Conservation (phyloP, 2,888 invertebrate genomes). For the Xestoiulus laeticollis region DNA sequence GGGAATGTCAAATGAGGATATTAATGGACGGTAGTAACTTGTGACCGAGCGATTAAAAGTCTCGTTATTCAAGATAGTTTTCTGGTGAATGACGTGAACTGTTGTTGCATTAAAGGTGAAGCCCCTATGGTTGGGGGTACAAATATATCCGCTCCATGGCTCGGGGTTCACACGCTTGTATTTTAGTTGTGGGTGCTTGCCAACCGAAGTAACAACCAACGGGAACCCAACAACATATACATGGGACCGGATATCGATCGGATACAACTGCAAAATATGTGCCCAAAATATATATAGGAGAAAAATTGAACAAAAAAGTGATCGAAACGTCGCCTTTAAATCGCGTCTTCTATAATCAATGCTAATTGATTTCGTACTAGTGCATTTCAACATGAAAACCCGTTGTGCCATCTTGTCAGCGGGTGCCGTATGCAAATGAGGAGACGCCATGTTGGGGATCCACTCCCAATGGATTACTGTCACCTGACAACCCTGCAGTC, state of each 20-base stretch:
- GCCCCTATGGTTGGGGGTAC: conserved; percentile 34
- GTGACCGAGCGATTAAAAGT: conserved; percentile 52
- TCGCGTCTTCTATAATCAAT: background rate
- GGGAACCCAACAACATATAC: background rate
- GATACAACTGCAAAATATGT: background rate
- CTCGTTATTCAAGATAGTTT: conserved; percentile 53
- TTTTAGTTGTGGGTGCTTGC: conserved; percentile 8
- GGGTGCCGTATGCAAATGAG: conserved; percentile 35
- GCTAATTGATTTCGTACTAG: conserved; percentile 6
- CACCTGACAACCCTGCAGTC: background rate
- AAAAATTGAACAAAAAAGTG: too few species aligned
- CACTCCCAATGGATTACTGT: conserved; percentile 8
- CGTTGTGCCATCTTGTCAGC: conserved; percentile 31
- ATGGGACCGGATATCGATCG: conserved; percentile 40
- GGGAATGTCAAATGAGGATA: conserved; percentile 54
- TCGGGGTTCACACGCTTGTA: background rate
- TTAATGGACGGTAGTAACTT: conserved; percentile 53
- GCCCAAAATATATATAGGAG: background rate
- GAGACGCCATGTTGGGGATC: background rate
- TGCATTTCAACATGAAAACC: background rate
- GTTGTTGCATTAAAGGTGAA: conserved; percentile 50
- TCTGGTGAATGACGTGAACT: conserved; percentile 47
- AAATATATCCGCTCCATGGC: background rate
- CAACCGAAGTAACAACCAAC: background rate
- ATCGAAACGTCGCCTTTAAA: background rate